Conservation (phyloP, 2,113 vertebrate genomes). For the Taurulus bubalis region DNA sequence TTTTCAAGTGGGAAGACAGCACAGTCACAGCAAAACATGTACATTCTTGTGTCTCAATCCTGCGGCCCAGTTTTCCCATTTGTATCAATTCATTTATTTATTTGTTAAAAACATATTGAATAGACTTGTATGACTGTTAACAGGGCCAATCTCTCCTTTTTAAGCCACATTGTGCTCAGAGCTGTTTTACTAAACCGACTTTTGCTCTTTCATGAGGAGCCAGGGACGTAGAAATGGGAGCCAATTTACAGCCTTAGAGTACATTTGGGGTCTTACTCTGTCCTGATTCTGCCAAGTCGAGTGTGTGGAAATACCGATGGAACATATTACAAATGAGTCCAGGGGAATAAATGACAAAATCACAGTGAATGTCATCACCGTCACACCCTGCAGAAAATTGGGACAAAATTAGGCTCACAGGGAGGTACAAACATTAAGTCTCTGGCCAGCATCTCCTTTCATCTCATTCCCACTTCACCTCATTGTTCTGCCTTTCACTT, state of each 20-base stretch:
- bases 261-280: constrained; percentile 60
- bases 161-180: constrained; percentile 28
- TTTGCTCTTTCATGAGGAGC: constrained; percentile 29
- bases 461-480: background rate
- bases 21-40: constrained; percentile 10
- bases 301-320: constrained; percentile 55
- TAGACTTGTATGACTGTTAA: background rate
- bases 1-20: background rate
- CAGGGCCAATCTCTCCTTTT: constrained; percentile 7
- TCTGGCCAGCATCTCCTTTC: background rate
- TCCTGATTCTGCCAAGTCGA: constrained; percentile 78
- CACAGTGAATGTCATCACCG: constrained; percentile 35
- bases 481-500: background rate
- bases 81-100: constrained; percentile 1
- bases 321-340: constrained; percentile 63
- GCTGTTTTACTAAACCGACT: constrained; percentile 41
- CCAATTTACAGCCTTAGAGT: constrained; percentile 56
- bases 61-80: background rate
- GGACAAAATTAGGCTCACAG: background rate
- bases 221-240: constrained; percentile 57
- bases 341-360: constrained; percentile 59
- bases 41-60: background rate
- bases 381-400: constrained; percentile 28
- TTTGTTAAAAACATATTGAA: constrained; percentile 21
- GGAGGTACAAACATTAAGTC: background rate